Conservation (phyloP, 2,113 vertebrate genomes). For the Campylomormyrus numenius region DNA sequence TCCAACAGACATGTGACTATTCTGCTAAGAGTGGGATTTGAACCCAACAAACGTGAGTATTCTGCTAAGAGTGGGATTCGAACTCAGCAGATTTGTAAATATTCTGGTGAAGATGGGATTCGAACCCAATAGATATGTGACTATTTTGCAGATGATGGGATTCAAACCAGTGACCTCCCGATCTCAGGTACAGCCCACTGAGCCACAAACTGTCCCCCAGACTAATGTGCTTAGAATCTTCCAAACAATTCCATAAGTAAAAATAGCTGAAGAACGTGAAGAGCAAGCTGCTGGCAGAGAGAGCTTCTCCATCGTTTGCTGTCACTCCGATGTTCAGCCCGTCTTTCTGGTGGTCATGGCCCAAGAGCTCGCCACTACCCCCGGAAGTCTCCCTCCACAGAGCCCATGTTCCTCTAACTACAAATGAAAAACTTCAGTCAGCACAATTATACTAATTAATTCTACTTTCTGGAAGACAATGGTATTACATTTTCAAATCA, state of each 20-base stretch:
- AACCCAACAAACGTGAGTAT: not conserved
- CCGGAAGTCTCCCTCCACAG: not conserved
- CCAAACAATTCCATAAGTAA: not conserved
- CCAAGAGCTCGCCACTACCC: not conserved
- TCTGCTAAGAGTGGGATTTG: not conserved
- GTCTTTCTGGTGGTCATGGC: not conserved
- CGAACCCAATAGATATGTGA: not conserved
- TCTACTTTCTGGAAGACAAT: not conserved
- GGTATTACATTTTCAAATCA: constrained; percentile 7
- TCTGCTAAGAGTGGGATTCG: not conserved
- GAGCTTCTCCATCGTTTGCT: not conserved
- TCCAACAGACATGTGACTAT: not conserved
- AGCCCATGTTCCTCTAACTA: not conserved
- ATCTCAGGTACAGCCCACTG: not conserved
- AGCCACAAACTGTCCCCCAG: not conserved
- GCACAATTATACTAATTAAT: not conserved
- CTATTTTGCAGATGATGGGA: not conserved
- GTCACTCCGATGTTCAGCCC: not conserved
- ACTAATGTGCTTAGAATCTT: not conserved
- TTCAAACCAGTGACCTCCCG: not conserved
- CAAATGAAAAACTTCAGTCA: not conserved
- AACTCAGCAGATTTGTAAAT: not conserved
- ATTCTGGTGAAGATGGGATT: not conserved
- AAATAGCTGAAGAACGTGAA: not conserved
- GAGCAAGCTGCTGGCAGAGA: not conserved